Evolutionary conservation across 2,797 vertebrate genomes (phyloP), one percentile per base, ranked within the genome.

Genomic region (Eulemur coronatus): DNA sequence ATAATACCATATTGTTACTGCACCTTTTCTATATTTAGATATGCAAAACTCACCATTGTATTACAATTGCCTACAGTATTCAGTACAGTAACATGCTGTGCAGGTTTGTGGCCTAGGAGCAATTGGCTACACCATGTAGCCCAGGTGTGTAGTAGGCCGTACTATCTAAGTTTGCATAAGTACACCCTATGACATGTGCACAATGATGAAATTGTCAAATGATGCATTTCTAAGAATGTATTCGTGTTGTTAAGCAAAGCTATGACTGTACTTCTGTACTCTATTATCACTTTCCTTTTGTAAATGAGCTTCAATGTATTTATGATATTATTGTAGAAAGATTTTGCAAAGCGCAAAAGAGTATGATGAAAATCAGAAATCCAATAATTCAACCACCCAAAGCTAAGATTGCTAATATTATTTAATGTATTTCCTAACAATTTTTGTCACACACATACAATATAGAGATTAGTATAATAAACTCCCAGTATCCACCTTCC

Each of bases 231-330:
- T 79, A 22, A 38, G n/a, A 14, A 38, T 22, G 3, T 38, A 28
- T 17, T 50, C 24, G 4, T 24, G 24, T 79, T 4, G 35, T 26
- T 38, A 38, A 79, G 24, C n/a, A 22, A 28, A 2, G 0, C n/a
- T 7, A 5, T 10, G 24, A 57, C 76, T 17, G n/a, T 35, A 52
- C 41, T 78, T 78, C 2, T 0, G 3, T 35, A 87, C 88, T 86
- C 69, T 48, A 41, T 73, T 69, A 84, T n/a, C 43, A 35, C 35
- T 55, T 89, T 59, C 43, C 55, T 69, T 89, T 91, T 35, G 57
- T 50, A 89, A 91, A 84, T 30, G 41, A 84, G 22, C 38, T 80
- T 81, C 78, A 78, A 24, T 91, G 81, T 88, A 90, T 61, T 89
- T 57, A 50, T 30, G 43, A 55, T 75, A 14, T 48, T 8, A 59